phyloP scores from a whole-genome alignment of 2,797 vertebrate species.

The Schizopygopsis pylzovi region DNA sequence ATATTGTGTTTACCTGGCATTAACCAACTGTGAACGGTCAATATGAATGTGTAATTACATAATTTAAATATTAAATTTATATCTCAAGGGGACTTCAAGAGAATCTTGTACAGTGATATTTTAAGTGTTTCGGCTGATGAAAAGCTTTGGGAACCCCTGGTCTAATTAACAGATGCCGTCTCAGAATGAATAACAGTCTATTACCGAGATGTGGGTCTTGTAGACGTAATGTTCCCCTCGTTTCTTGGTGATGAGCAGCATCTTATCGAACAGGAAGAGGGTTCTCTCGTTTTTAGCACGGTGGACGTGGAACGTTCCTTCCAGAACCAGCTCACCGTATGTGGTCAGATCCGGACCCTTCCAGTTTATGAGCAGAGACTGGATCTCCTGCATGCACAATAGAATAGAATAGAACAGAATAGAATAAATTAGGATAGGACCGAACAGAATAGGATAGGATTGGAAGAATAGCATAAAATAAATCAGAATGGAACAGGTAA shows the following conservation, averaged over 20 bases:
- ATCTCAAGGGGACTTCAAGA: background rate
- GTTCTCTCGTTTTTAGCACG: conserved; percentile 90
- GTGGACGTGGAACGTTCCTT: conserved; percentile 92
- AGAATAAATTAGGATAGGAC: accelerated
- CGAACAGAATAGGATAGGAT: background rate
- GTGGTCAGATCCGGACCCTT: conserved; percentile 93
- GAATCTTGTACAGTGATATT: too few relatives aligned
- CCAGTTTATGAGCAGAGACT: conserved; percentile 96
- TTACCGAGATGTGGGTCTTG: conserved; percentile 91
- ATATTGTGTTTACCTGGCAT: background rate
- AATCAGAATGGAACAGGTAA: accelerated
- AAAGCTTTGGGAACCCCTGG: background rate
- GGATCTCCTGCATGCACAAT: conserved; percentile 86
- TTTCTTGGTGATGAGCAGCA: conserved; percentile 93
- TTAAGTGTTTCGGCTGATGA: background rate
- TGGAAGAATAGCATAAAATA: background rate
- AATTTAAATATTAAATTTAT: background rate
- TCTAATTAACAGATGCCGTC: background rate
- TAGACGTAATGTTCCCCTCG: conserved; percentile 92
- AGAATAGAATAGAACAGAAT: background rate
- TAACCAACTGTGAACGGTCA: background rate
- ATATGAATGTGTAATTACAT: background rate
- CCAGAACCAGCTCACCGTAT: conserved; percentile 93
- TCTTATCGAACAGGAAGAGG: conserved; percentile 94
- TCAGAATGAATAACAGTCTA: background rate